Evolutionary conservation across 2,113 vertebrate species (phyloP).

Genomic region (Pterocles burchelli): DNA sequence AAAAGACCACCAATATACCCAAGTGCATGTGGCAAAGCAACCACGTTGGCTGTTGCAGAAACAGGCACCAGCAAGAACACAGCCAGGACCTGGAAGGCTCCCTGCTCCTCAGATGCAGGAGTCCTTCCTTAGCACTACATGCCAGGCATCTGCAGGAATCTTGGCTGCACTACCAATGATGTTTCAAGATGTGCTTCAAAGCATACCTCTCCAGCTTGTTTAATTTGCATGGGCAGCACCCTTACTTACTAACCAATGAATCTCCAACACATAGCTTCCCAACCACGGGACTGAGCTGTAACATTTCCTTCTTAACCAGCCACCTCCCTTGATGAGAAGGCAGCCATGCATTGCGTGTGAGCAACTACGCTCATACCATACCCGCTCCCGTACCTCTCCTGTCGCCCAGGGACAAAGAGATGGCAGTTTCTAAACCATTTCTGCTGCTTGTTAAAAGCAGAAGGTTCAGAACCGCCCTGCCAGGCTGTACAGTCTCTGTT

Average conservation of each 20-base stretch:
- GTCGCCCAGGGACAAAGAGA: rapidly evolving
- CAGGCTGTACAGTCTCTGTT: not conserved
- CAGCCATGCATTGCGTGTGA: not conserved
- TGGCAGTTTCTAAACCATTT: not conserved
- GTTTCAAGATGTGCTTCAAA: not conserved
- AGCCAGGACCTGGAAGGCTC: not conserved
- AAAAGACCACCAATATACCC: not conserved
- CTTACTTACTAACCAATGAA: not conserved
- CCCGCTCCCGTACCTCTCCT: not conserved
- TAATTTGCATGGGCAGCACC: not conserved
- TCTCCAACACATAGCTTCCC: not conserved
- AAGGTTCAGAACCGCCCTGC: not conserved
- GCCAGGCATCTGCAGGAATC: not conserved
- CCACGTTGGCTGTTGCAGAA: rapidly evolving
- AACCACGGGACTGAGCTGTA: rapidly evolving
- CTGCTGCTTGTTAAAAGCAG: not conserved
- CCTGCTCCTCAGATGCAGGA: not conserved
- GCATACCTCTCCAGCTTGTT: not conserved
- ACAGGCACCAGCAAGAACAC: too few species aligned
- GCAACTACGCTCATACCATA: not conserved
- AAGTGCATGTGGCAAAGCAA: rapidly evolving
- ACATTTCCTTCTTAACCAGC: not conserved
- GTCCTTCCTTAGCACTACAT: not conserved
- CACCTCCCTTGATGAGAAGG: not conserved
- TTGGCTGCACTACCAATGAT: not conserved